A percentile compares a stretch with the other conserved stretches of the same genome.
phyloP scores from a whole-genome alignment of 2,797 vertebrate genomes.

The Fratercula arctica region DNA sequence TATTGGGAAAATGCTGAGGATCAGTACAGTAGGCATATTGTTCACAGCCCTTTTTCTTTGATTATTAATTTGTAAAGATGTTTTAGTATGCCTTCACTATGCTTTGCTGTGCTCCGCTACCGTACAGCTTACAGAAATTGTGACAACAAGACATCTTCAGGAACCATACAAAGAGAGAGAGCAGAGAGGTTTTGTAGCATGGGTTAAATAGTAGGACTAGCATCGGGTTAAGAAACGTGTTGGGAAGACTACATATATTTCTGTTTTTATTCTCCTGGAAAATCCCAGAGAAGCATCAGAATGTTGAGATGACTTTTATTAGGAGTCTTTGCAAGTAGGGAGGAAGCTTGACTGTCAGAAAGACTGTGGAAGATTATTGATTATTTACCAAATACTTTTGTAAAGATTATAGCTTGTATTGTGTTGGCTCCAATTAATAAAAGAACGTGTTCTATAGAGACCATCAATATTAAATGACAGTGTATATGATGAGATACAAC shows the following conservation, averaged over 20 bases:
- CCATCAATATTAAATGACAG: neutral
- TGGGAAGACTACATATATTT: neutral
- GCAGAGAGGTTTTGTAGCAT: neutral
- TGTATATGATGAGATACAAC: neutral
- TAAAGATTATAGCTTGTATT: neutral
- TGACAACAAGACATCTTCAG: neutral
- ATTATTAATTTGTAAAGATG: neutral
- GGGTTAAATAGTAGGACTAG: neutral
- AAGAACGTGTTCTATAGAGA: neutral
- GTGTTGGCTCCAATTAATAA: neutral
- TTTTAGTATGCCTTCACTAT: neutral
- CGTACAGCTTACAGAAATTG: neutral
- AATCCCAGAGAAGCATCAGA: neutral
- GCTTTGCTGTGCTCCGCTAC: neutral
- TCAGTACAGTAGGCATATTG: neutral
- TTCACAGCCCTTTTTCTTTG: neutral
- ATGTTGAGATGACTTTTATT: neutral
- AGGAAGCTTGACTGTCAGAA: neutral
- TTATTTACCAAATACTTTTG: neutral
- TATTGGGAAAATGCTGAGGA: neutral
- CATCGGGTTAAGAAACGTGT: neutral
- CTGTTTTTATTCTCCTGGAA: neutral
- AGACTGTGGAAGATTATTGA: neutral
- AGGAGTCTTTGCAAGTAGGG: neutral
- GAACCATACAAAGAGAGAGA: neutral